Evolutionary conservation across 2,888 invertebrate species (phyloP).

Genomic region (Polydrusus cervinus): DNA sequence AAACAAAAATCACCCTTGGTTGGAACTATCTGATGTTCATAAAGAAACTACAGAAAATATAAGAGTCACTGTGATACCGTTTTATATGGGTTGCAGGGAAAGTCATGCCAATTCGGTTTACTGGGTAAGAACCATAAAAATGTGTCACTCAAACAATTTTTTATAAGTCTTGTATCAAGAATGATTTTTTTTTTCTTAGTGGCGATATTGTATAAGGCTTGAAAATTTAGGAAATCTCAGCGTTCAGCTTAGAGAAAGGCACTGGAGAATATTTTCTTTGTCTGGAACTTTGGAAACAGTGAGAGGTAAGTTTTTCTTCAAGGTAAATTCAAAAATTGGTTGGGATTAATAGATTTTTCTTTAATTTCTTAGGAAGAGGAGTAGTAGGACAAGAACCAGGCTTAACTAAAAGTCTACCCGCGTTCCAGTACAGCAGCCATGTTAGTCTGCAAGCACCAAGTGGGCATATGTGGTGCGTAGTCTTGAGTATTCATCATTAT

Average conservation of each 20-base stretch:
- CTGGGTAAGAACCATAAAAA: slow-evolving; percentile 77
- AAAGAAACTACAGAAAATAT: slow-evolving; percentile 97
- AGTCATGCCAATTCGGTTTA: slow-evolving; percentile 93
- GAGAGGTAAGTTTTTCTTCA: slow-evolving; percentile 77
- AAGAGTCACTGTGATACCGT: slow-evolving; percentile 97
- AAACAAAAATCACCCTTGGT: slow-evolving; percentile 97
- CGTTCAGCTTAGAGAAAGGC: slow-evolving; percentile 95
- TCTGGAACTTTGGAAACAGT: slow-evolving; percentile 95
- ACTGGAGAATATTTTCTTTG: slow-evolving; percentile 97
- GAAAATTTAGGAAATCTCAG: slow-evolving; percentile 93
- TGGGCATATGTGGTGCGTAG: slow-evolving; percentile 94
- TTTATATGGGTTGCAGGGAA: slow-evolving; percentile 96
- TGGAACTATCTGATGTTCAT: slow-evolving; percentile 96
- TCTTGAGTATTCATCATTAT: too few relatives aligned
- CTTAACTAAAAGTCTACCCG: slow-evolving; percentile 89
- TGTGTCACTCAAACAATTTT: not conserved
- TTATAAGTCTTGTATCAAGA: too few relatives aligned
- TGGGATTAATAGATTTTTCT: too few relatives aligned
- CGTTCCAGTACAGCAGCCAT: slow-evolving; percentile 98
- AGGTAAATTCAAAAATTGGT: too few relatives aligned
- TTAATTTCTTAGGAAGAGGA: slow-evolving; percentile 75
- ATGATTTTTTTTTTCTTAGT: slow-evolving; percentile 75
- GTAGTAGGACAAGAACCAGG: slow-evolving; percentile 99
- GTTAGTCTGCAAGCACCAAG: slow-evolving; percentile 97
- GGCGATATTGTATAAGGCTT: slow-evolving; percentile 97